phyloP scores from a whole-genome alignment of 2,888 invertebrate species.

The Thysanoteuthis rhombus region DNA sequence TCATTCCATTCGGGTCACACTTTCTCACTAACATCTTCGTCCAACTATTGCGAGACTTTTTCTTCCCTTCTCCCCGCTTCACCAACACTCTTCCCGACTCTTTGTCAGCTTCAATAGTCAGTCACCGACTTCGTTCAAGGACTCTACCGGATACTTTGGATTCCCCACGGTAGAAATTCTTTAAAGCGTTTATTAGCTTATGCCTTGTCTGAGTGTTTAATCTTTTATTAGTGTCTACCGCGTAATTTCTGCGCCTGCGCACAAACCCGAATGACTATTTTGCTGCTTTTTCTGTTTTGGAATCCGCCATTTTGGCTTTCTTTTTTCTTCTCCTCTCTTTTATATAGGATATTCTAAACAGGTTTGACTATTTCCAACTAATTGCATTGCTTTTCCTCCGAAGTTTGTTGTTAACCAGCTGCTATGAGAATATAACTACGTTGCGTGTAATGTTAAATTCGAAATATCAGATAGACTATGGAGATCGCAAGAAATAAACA shows the following conservation, averaged over 20 bases:
- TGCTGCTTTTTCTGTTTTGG: not conserved
- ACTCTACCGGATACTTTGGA: not conserved
- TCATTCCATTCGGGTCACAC: not conserved
- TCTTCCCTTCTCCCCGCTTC: not conserved
- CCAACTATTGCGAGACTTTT: not conserved
- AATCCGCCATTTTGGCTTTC: not conserved
- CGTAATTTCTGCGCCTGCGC: not conserved
- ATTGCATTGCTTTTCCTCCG: not conserved
- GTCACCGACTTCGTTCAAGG: not conserved
- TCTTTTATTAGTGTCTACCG: not conserved
- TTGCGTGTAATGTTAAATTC: too few relatives aligned
- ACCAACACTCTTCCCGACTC: not conserved
- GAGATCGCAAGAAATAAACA: too few relatives aligned
- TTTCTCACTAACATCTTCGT: not conserved
- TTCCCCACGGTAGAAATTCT: not conserved
- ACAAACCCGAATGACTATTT: not conserved
- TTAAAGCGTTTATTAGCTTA: constrained; percentile 12
- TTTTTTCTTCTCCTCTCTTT: not conserved
- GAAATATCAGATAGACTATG: too few relatives aligned
- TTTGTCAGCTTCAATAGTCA: not conserved
- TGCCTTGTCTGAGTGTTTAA: not conserved
- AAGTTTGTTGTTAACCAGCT: not conserved
- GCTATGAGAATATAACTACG: too few relatives aligned
- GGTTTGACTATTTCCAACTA: not conserved
- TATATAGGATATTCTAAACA: not conserved